Evolutionary conservation across 2,113 vertebrate species (phyloP).

Genomic region (Oreotragus oreotragus): DNA sequence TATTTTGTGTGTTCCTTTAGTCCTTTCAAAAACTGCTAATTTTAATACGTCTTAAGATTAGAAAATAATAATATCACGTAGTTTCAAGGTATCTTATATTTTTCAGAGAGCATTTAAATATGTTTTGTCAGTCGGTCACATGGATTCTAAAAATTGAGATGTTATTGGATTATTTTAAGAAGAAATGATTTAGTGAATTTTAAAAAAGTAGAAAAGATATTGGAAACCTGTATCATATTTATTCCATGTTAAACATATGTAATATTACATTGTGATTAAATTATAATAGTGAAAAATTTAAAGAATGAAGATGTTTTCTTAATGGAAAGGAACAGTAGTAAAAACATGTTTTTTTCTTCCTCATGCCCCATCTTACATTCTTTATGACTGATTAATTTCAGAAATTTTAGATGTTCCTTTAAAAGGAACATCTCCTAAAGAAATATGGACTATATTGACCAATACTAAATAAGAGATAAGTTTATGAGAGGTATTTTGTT

Average conservation of each 20-base stretch:
- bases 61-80: neutral
- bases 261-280: neutral
- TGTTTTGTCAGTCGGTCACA: neutral
- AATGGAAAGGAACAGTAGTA: neutral
- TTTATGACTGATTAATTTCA: neutral
- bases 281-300: neutral
- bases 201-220: neutral
- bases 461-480: neutral
- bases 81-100: neutral
- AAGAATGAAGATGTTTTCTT: neutral
- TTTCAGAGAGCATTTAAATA: neutral
- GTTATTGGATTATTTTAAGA: neutral
- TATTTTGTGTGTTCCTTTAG: neutral
- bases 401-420: neutral
- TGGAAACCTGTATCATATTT: neutral
- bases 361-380: neutral
- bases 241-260: neutral
- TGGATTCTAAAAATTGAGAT: neutral
- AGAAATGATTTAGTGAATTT: neutral
- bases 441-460: neutral
- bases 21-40: neutral
- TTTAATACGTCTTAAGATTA: neutral
- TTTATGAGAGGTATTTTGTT: neutral
- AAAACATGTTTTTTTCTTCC: neutral
- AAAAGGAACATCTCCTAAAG: neutral